phyloP scores from a whole-genome alignment of 2,888 invertebrate species.

The Pristionchus exspectatus region DNA sequence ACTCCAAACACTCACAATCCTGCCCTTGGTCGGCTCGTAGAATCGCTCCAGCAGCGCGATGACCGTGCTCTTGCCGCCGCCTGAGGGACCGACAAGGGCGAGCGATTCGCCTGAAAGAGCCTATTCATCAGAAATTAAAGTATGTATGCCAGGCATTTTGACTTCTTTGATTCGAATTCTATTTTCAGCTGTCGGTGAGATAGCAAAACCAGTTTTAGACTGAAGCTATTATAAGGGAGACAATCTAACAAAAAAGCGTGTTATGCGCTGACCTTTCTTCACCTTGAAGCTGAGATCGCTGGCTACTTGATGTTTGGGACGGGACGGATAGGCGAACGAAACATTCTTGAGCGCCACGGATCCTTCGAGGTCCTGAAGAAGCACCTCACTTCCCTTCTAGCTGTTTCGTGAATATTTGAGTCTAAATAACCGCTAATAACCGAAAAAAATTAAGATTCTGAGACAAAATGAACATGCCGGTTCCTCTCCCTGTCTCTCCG shows the following conservation, averaged over 20 bases:
- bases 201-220: no score
- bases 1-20: constrained; percentile 83
- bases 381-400: no score
- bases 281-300: background rate
- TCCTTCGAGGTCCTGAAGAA: background rate
- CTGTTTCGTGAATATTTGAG: no score
- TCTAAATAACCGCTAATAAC: no score
- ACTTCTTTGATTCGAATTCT: background rate
- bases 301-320: background rate
- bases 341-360: background rate
- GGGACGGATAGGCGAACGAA: background rate
- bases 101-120: constrained; percentile 59
- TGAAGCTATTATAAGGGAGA: no score
- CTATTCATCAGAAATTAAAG: background rate
- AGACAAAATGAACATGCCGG: background rate
- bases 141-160: no score
- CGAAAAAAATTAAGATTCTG: background rate
- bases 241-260: no score
- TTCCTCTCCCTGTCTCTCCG: background rate
- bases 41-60: constrained; percentile 89
- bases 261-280: background rate
- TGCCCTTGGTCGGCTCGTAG: constrained; percentile 86
- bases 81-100: constrained; percentile 84
- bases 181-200: no score
- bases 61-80: constrained; percentile 91